These are phyloP conservation scores for Stegostoma tigrinum DNA, from an alignment of 2,113 vertebrate species.

Conservation along the genomic window DNA sequence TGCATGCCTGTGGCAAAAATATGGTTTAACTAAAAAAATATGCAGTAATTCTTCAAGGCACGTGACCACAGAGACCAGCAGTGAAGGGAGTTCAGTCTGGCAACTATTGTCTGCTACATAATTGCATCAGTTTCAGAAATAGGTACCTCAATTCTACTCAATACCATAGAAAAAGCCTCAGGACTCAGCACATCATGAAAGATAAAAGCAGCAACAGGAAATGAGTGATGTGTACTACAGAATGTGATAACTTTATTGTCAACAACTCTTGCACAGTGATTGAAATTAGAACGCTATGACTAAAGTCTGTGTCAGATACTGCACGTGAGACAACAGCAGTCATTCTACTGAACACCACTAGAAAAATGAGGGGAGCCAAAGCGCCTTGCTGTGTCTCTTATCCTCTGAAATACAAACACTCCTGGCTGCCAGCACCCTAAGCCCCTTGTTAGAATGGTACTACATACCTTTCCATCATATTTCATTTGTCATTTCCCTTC, in stretches of 20 bases:
- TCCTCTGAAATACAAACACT: neutral
- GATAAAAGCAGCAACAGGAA: neutral
- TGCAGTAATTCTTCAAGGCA: neutral
- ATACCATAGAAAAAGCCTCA: neutral
- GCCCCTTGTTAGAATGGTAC: neutral
- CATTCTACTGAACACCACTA: neutral
- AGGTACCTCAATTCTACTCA: neutral
- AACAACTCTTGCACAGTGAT: neutral
- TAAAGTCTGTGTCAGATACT: neutral
- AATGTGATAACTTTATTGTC: neutral
- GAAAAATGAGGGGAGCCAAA: neutral
- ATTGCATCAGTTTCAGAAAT: neutral
- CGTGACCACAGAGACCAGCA: neutral
- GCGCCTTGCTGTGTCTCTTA: neutral
- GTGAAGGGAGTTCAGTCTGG: neutral
- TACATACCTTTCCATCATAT: neutral
- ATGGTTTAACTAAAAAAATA: neutral
- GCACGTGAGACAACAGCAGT: neutral
- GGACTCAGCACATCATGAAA: neutral
- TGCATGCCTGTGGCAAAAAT: neutral
- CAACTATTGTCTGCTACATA: neutral
- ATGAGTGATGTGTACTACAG: neutral
- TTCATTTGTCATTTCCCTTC: neutral
- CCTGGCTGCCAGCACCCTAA: neutral
- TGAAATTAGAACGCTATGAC: neutral